A percentile compares a stretch with the other conserved stretches of the same genome.
Conservation (phyloP, 2,113 vertebrate genomes). For the Aegotheles bennettii region DNA sequence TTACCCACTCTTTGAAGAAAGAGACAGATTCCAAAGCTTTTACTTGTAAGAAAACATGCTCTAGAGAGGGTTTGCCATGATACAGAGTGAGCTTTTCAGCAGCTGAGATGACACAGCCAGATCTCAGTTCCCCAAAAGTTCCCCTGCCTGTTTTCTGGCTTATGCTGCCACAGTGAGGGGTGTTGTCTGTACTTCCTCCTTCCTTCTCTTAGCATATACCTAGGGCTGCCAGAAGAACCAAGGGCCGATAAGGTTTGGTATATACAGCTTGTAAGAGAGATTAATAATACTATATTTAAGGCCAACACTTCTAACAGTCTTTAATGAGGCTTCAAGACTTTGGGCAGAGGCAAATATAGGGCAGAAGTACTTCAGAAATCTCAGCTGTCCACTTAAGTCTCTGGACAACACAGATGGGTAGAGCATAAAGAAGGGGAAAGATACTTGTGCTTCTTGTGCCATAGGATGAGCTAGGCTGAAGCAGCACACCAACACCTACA, state of each 20-base stretch:
- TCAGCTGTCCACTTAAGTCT: neutral
- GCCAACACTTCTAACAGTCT: neutral
- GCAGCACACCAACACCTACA: fast-evolving
- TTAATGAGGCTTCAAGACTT: neutral
- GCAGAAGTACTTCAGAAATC: neutral
- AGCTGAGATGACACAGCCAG: neutral
- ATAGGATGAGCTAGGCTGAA: neutral
- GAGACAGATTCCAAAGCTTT: neutral
- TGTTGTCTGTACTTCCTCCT: neutral
- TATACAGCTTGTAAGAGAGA: neutral
- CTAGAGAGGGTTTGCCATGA: neutral
- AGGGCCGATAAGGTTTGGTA: neutral
- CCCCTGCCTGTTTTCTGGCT: neutral
- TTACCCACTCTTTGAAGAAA: neutral
- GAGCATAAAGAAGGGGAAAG: neutral
- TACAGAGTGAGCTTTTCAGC: neutral
- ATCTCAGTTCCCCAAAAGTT: neutral
- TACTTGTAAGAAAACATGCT: neutral
- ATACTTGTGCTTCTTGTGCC: neutral
- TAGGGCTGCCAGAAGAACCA: neutral
- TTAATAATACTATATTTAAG: neutral
- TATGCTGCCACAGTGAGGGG: fast-evolving
- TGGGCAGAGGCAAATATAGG: neutral
- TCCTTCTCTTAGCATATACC: neutral
- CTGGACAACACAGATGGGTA: neutral